Evolutionary conservation across 2,888 invertebrate species (phyloP), one percentile per base, ranked within the genome.

Genomic region (Stenichneumon culpator): DNA sequence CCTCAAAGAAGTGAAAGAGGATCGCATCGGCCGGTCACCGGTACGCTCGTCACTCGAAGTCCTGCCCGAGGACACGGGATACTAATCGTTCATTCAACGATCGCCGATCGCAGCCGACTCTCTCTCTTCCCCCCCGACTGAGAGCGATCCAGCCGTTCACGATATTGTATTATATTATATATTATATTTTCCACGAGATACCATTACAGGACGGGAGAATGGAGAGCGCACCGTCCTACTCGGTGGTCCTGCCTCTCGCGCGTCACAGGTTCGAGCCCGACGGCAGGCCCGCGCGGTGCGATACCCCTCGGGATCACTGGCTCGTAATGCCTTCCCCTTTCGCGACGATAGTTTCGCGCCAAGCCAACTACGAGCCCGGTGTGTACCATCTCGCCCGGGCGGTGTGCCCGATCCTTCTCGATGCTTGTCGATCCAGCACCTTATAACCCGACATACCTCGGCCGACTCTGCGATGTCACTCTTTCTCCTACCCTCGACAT

Each of bases 281-380:
- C 72, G 77, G 75, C 52, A 79, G 74, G 65, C 57, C 60, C 81
- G 73, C 60, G 81, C 84, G 79, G 74, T 78, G 77, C 85, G 85
- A 82, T 85, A 85, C 85, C 84, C 79, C 88, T 89, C 82, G 86
- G 84, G 93, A 92, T 93, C 93, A 93, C 89, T 93, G 88, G 92
- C 89, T 93, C 92, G 93, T 93, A 93, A 93, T 94, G 93, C 93
- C 93, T 93, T 93, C 93, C 93, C 92, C 92, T 92, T 91, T 91
- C 90, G 89, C 73, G 25, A 47, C 75, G 90, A 92, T 93, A 90
- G 91, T 92, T 92, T 85, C 85, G 85, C 82, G 90, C 91, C 89
- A 92, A 90, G 89, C 91, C 90, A 92, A 92, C 92, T 89, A 89
- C 91, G 92, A 91, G 90, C 91, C 90, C 92, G 91, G 88, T 88